Percentiles rank a stretch among this genome's conserved stretches.
These are phyloP conservation scores for Prosapia bicincta DNA, from an alignment of 2,888 invertebrate species.

Conservation along the genomic window DNA sequence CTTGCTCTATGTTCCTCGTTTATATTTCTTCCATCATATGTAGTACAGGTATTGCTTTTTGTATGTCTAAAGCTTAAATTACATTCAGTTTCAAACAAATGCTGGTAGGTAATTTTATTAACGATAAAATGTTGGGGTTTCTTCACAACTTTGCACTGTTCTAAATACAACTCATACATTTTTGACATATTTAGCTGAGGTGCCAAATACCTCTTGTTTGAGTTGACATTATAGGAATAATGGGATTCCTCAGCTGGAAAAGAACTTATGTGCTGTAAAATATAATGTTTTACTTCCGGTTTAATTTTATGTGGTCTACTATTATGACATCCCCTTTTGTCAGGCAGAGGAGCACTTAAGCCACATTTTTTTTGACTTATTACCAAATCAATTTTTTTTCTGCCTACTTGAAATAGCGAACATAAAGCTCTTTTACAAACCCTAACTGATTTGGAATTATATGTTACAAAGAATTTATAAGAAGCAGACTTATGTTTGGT, in stretches of 20 bases:
- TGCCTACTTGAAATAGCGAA: background rate
- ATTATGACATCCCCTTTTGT: conserved; percentile 9
- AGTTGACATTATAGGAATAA: conserved; percentile 11
- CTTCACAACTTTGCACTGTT: background rate
- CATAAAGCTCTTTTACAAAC: conserved; percentile 18
- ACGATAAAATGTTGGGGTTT: conserved; percentile 4
- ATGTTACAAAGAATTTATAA: conserved; percentile 1
- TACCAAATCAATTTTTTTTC: conserved; percentile 17
- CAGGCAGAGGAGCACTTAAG: conserved; percentile 14
- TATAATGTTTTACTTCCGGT: conserved; percentile 3
- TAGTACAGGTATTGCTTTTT: conserved; percentile 37
- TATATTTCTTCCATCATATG: conserved; percentile 32
- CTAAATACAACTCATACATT: conserved; percentile 14
- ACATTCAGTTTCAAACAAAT: conserved; percentile 11
- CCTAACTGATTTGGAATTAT: background rate
- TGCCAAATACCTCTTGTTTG: conserved; percentile 19
- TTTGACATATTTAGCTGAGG: conserved; percentile 6
- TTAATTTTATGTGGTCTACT: conserved; percentile 12
- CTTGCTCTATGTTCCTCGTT: conserved; percentile 30
- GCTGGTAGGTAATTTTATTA: conserved; percentile 9
- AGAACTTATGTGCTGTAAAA: conserved; percentile 9
- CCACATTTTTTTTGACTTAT: conserved; percentile 3
- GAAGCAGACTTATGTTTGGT: background rate
- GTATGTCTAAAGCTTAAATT: conserved; percentile 36
- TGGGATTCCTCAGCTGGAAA: conserved; percentile 23